Evolutionary conservation across 2,888 invertebrate species (phyloP), one percentile per base, ranked within the genome.

Genomic region (Chloromyia formosa): DNA sequence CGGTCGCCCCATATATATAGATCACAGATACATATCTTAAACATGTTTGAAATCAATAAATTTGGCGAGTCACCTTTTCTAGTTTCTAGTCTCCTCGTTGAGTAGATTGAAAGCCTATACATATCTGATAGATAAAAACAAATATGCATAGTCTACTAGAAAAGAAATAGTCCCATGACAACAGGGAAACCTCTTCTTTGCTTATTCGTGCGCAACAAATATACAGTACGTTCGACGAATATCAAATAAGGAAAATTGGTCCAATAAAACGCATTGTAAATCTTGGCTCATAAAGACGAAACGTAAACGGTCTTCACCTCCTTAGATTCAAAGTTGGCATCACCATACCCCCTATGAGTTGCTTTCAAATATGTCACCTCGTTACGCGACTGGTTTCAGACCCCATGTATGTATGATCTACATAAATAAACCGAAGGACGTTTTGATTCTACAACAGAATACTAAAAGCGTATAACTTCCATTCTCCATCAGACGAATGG

Each of bases 381-480:
- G 16, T 49, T 42, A 42, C 49, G 12, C 49, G 1, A 3, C 49
- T 49, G 27, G 27, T 35, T 3, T 49, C 49, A 49, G 49, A 49
- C 12, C 16, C 12, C 49, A 49, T 49, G 27, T 7, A 7, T 35
- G 27, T 35, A n/a, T 49, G 49, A 49, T 49, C 49, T 49, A 2
- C 49, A 49, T 49, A 49, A 49, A 49, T 10, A 49, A 49, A 49
- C 49, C 16, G 16, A 10, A 49, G 49, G 16, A 49, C 49, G 12
- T 49, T 49, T 49, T 7, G 49, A 49, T n/a, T 49, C 49, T 49
- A n/a, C 49, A 49, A 49, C 49, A n/a, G 49, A 49, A 12, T 49
- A 49, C 49, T 49, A 49, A 49, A n/a, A 49, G 16, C 27, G 49
- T n/a, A 49, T 49, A n/a, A n/a, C 49, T 49, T 49, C 49, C 3